phyloP scores from a whole-genome alignment of 2,888 invertebrate species.

The Silvanus unidentatus region DNA sequence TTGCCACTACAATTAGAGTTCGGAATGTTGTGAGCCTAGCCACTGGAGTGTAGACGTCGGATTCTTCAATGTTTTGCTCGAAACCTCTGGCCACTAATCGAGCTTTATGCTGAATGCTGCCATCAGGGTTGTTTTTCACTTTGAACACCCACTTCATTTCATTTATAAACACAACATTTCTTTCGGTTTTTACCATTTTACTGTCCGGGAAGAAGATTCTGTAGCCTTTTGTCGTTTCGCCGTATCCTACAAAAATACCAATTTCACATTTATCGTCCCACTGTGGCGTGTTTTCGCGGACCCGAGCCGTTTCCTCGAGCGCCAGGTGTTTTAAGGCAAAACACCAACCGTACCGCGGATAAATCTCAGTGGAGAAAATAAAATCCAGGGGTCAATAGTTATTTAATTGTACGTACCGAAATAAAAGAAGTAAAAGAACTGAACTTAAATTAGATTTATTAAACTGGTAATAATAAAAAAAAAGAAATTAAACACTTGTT shows the following conservation, averaged over 20 bases:
- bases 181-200: slow-evolving; percentile 22
- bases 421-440: too few relatives aligned
- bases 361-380: too few relatives aligned
- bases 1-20: slow-evolving; percentile 15
- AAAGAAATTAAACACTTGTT: too few relatives aligned
- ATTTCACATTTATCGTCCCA: slow-evolving; percentile 12
- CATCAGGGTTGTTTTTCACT: neutral
- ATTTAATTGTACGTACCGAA: too few relatives aligned
- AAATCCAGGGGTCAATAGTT: too few relatives aligned
- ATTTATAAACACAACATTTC: slow-evolving; percentile 20
- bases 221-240: slow-evolving; percentile 18
- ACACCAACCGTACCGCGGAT: too few relatives aligned
- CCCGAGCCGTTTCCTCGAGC: too few relatives aligned
- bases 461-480: too few relatives aligned
- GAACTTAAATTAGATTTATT: too few relatives aligned
- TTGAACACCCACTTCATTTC: neutral
- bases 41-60: slow-evolving; percentile 21
- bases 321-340: too few relatives aligned
- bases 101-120: neutral
- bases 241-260: slow-evolving; percentile 16
- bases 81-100: slow-evolving; percentile 11
- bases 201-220: slow-evolving; percentile 19
- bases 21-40: slow-evolving; percentile 16
- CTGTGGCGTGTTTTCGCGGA: too few relatives aligned
- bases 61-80: slow-evolving; percentile 18